These are phyloP conservation scores for Pemphredon lugubris DNA, from an alignment of 2,888 invertebrate species.

Conservation along the genomic window DNA sequence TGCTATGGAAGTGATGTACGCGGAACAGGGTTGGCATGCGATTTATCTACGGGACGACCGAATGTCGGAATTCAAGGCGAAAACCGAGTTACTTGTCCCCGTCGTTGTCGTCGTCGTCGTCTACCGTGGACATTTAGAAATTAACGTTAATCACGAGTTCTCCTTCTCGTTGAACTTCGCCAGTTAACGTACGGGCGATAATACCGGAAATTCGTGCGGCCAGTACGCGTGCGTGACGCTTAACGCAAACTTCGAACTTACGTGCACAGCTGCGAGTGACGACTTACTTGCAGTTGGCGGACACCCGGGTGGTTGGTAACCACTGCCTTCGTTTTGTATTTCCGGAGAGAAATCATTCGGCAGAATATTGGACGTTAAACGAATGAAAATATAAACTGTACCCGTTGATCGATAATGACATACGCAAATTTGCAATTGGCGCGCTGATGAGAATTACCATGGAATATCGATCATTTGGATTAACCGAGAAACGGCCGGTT, in stretches of 20 bases:
- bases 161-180: slow-evolving; percentile 15
- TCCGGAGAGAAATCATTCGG: background rate
- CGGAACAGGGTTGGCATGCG: slow-evolving; percentile 9
- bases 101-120: slow-evolving; percentile 3
- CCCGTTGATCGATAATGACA: too few species aligned
- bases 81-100: slow-evolving; percentile 1
- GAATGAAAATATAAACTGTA: too few species aligned
- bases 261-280: slow-evolving; percentile 35
- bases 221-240: slow-evolving; percentile 13
- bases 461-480: too few species aligned
- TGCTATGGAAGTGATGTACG: slow-evolving; percentile 16
- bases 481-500: background rate
- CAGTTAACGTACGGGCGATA: slow-evolving; percentile 5
- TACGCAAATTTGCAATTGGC: too few species aligned
- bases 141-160: slow-evolving; percentile 53
- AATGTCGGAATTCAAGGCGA: slow-evolving; percentile 15
- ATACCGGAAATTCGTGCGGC: slow-evolving; percentile 17
- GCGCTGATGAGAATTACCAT: too few species aligned
- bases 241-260: slow-evolving; percentile 27
- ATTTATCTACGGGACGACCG: slow-evolving; percentile 28
- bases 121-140: slow-evolving; percentile 25
- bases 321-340: background rate
- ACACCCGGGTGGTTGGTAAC: background rate
- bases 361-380: too few species aligned
- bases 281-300: slow-evolving; percentile 34